phyloP scores from a whole-genome alignment of 92 coral and sea anemone genomes.

The Parazoanthus swiftii region DNA sequence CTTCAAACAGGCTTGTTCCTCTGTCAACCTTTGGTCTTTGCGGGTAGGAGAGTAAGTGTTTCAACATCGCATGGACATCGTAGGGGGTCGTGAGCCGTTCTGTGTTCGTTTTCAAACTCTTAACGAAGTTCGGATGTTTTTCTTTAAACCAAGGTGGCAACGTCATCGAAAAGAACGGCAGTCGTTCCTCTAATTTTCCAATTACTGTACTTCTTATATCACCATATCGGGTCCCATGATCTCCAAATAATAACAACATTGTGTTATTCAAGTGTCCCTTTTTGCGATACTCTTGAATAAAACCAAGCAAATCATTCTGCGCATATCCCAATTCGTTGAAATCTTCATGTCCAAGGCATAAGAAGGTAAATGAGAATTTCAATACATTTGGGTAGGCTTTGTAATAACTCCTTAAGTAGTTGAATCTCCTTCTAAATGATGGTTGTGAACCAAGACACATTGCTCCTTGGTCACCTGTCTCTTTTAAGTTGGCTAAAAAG shows the following conservation, averaged over 20 bases:
- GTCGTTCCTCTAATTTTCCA: constrained; percentile 36
- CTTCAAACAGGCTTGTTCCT: constrained; percentile 52
- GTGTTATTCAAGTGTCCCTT: constrained; percentile 19
- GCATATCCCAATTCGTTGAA: constrained; percentile 34
- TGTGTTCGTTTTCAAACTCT: constrained; percentile 15
- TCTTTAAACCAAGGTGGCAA: constrained; percentile 29
- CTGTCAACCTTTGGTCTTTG: constrained; percentile 27
- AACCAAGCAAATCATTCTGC: constrained; percentile 12
- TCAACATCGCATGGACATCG: constrained; percentile 37
- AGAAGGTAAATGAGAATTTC: constrained; percentile 31
- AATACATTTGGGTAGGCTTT: constrained; percentile 14
- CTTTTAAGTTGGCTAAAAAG: constrained; percentile 9
- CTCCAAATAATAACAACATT: constrained; percentile 25
- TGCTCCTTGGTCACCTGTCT: constrained; percentile 1
- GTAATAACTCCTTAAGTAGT: constrained; percentile 23
- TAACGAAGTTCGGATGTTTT: constrained; percentile 21
- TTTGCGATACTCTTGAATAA: constrained; percentile 9
- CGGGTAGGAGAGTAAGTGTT: constrained; percentile 35
- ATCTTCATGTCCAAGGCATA: constrained; percentile 35
- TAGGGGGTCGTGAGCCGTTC: constrained; percentile 31
- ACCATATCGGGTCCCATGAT: constrained; percentile 46
- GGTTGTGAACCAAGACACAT: constrained; percentile 22
- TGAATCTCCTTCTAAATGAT: constrained; percentile 18
- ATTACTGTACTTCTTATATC: constrained; percentile 40
- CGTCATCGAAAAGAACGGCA: constrained; percentile 33